Evolutionary conservation across 2,888 invertebrate species (phyloP), one percentile per base, ranked within the genome.

Genomic region (Meta bourneti): DNA sequence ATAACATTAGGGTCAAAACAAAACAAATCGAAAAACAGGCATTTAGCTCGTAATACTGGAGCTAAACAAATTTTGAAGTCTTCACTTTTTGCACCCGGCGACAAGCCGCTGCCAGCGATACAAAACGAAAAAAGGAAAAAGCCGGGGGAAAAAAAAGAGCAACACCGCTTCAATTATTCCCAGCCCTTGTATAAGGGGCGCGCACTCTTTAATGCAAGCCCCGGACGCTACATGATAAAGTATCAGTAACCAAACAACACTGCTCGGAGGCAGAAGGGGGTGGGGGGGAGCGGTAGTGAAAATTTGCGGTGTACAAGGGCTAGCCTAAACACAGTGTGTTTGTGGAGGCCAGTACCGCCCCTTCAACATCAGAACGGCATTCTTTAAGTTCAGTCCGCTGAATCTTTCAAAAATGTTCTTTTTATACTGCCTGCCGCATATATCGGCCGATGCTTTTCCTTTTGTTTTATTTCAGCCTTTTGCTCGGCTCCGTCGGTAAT

Each of bases 51-150:
- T 75, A 70, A 71, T 34, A 72, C 72, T 11, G 78, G 81, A 80
- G 78, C 85, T 77, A 91, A 91, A 91, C 91, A 91, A 91, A 91
- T 91, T 91, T 91, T 91, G 87, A 88, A 87, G 87, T 87, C 87
- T 61, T 82, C 86, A 87, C 86, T 91, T 91, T 91, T 91, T 91
- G 87, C 91, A 20, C 61, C 70, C 34, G 61, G 51, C 79, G 80
- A 90, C 89, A 90, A 90, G 78, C 54, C 71, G 79, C 72, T 75
- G 51, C 79, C 84, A 69, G 48, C 51, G 69, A n/a, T 61, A 87
- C 48, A 72, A 61, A 61, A 61, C 69, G 54, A 61, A 78, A 78
- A 89, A 20, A 84, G 71, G 72, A 74, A 79, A 11, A 70, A 20
- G 75, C 8, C n/a, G 34, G 19, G 16, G 49, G 19, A 52, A 69